Evolutionary conservation across 2,113 vertebrate genomes (phyloP).

Genomic region (Uropsilus gracilis): DNA sequence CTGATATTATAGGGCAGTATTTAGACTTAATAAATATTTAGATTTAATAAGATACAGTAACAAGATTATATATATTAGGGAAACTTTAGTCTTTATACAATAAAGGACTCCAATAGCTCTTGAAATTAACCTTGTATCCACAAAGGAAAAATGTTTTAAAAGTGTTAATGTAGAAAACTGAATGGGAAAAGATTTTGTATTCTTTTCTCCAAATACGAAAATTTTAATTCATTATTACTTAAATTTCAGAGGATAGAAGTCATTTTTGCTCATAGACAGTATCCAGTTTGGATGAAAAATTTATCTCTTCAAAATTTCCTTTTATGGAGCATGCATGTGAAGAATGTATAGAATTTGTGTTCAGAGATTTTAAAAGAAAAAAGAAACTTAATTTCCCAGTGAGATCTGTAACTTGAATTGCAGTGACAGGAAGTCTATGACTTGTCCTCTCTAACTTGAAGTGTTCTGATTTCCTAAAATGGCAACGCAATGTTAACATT

Average conservation of each 20-base stretch:
- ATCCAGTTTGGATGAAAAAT: constrained; percentile 65
- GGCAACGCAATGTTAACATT: constrained; percentile 68
- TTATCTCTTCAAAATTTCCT: constrained; percentile 48
- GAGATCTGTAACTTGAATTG: constrained; percentile 45
- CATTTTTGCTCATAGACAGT: constrained; percentile 48
- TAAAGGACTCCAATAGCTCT: constrained; percentile 65
- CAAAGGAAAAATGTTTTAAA: constrained; percentile 56
- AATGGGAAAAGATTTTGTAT: constrained; percentile 52
- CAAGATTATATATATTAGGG: constrained; percentile 53
- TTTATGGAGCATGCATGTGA: constrained; percentile 60
- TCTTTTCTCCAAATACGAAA: constrained; percentile 40
- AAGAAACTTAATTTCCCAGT: neutral
- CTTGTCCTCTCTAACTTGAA: constrained; percentile 40
- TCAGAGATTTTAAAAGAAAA: neutral
- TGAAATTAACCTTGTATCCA: constrained; percentile 51
- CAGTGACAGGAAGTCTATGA: constrained; percentile 39
- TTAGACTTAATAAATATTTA: constrained; percentile 60
- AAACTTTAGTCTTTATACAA: constrained; percentile 57
- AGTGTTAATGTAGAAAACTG: constrained; percentile 52
- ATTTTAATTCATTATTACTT: neutral
- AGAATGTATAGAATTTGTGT: constrained; percentile 57
- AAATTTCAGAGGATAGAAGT: constrained; percentile 66
- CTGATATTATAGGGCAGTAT: constrained; percentile 19
- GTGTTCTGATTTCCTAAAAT: constrained; percentile 41
- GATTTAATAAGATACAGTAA: constrained; percentile 49